Conservation (phyloP, 2,888 invertebrate species). For the Aleiodes testaceus region DNA sequence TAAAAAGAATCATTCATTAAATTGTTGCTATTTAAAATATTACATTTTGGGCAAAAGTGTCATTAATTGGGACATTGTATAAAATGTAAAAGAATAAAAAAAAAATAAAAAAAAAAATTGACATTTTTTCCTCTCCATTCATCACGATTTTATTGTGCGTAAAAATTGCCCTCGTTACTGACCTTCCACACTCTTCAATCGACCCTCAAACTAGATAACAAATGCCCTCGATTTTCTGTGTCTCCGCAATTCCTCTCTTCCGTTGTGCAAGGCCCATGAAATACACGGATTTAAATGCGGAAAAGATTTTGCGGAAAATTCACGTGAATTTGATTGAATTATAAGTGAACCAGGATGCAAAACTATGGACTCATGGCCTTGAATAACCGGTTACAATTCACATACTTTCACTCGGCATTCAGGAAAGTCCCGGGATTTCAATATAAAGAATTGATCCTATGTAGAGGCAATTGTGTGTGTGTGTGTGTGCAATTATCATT, state of each 20-base stretch:
- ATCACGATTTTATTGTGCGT: slow-evolving; percentile 12
- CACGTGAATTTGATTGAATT: neutral
- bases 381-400: slow-evolving; percentile 20
- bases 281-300: neutral
- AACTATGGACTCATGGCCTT: neutral
- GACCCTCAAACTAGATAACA: slow-evolving; percentile 41
- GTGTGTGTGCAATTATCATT: too few relatives aligned
- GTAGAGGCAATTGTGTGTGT: too few relatives aligned
- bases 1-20: slow-evolving; percentile 24
- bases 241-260: slow-evolving; percentile 7
- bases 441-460: too few relatives aligned
- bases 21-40: neutral
- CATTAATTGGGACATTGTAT: too few relatives aligned
- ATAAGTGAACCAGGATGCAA: slow-evolving; percentile 3
- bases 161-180: slow-evolving; percentile 42
- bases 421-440: neutral
- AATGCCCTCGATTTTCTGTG: slow-evolving; percentile 4
- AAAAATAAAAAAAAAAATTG: neutral
- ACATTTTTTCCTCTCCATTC: neutral
- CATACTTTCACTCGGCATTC: slow-evolving; percentile 9
- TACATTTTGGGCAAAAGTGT: too few relatives aligned
- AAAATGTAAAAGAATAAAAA: neutral
- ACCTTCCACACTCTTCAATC: slow-evolving; percentile 39
- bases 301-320: neutral
- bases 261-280: slow-evolving; percentile 7